These are phyloP conservation scores for Ladona fulva DNA, from an alignment of 1,140 invertebrate species.

Conservation along the genomic window DNA sequence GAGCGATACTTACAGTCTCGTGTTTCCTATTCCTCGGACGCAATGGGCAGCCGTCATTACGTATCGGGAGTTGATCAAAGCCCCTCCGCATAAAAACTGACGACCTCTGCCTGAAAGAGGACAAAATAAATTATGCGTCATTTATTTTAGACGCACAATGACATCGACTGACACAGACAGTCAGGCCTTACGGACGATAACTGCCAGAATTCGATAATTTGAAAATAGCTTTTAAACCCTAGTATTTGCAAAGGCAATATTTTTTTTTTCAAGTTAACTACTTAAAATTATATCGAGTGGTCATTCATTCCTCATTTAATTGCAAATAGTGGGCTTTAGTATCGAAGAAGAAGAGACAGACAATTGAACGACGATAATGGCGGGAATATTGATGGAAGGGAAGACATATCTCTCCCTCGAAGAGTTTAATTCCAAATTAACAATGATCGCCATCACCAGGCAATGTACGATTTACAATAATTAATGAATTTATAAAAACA, in stretches of 20 bases:
- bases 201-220: neutral
- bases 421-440: too few species aligned
- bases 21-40: constrained; percentile 28
- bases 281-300: neutral
- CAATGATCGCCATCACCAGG: too few species aligned
- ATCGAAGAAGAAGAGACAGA: too few species aligned
- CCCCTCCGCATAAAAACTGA: constrained; percentile 49
- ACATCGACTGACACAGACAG: neutral
- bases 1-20: neutral
- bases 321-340: neutral
- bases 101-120: neutral
- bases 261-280: neutral
- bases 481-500: too few species aligned
- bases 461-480: too few species aligned
- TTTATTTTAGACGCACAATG: neutral
- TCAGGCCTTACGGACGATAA: neutral
- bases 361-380: too few species aligned
- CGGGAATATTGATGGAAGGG: too few species aligned
- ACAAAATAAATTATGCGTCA: neutral
- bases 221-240: neutral
- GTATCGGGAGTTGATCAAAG: constrained; percentile 47
- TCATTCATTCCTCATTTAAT: neutral
- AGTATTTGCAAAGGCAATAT: neutral
- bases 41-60: constrained; percentile 64
- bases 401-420: too few species aligned